A percentile compares a stretch with the other conserved stretches of the same genome.
These are phyloP conservation scores for Capreolus pygargus DNA, from an alignment of 2,113 vertebrate species.

Conservation along the genomic window DNA sequence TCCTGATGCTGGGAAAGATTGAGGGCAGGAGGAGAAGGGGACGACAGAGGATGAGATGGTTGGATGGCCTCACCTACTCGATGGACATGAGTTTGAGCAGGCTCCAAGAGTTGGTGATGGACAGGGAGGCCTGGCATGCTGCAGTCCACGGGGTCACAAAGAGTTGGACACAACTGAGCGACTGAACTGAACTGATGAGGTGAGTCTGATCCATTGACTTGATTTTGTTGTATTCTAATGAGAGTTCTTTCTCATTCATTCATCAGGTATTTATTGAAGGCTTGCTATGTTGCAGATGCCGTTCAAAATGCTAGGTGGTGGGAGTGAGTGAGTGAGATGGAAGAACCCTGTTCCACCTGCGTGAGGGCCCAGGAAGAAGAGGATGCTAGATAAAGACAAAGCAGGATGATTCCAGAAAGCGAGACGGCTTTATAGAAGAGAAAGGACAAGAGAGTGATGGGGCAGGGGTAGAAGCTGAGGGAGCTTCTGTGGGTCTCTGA, in stretches of 20 bases:
- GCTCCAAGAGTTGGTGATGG: not conserved
- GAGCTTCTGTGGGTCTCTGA: accelerated
- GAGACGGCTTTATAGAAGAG: not conserved
- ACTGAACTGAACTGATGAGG: not conserved
- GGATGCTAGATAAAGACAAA: accelerated
- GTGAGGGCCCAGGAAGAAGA: no score
- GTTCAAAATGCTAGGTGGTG: not conserved
- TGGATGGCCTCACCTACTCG: not conserved
- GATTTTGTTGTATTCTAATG: not conserved
- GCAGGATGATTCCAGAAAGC: not conserved
- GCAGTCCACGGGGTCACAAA: not conserved
- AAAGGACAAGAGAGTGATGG: not conserved
- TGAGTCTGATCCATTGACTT: not conserved
- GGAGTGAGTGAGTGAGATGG: not conserved
- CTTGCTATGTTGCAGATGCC: accelerated
- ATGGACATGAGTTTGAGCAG: not conserved
- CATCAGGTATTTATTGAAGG: not conserved
- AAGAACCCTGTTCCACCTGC: not conserved
- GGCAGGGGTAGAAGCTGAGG: not conserved
- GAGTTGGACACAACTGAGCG: not conserved
- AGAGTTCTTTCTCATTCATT: not conserved
- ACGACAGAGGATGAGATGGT: accelerated
- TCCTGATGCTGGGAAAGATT: not conserved
- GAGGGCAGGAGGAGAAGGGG: not conserved
- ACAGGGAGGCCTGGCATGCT: not conserved